Base-by-base conservation (phyloP, 2,888 invertebrate genomes). In the Philopedon plagiatum region DNA sequence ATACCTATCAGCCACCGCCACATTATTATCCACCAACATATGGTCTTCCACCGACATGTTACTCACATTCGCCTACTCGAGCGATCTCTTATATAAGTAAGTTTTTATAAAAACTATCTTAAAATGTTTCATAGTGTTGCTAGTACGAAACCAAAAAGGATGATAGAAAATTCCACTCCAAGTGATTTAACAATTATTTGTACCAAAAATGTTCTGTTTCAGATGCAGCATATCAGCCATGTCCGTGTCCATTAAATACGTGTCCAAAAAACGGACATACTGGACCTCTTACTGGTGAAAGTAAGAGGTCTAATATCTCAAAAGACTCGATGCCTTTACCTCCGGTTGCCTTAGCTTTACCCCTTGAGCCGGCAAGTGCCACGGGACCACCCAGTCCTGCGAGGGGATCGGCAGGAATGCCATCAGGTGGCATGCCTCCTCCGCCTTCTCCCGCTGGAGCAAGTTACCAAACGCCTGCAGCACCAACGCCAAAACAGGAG, bases 211-310 rank as follows among this genome's bases (percentile, higher is more conserved):
- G 56, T 75, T 66, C 41, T 64, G 39, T 63, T 80, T 60, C 81
- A 88, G 87, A 87, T 85, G 85, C 85, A 83, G 88, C 91, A 85
- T 88, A 91, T 85, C 90, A 89, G 83, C 89, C 90, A 87, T 95
- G 95, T 87, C 94, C 95, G 82, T 95, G 95, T 90, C 94, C 95
- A 88, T 91, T 94, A 90, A 94, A 94, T 89, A 92, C 94, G 91
- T 95, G 94, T 95, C 94, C 95, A 95, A 95, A 95, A 96, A 96
- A 96, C 95, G 95, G 93, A 92, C 94, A 91, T 94, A 94, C 95
- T 95, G 95, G 95, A 92, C 95, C 95, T 94, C 95, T 94, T 95
- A 94, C 94, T 95, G 95, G 95, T 94, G 94, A 94, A 92, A 92
- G 93, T 93, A 94, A 94, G 91, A 88, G 86, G 86, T 86, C 86